Evolutionary conservation across 2,113 vertebrate species (phyloP), one percentile per base, ranked within the genome.

Genomic region (Mormyrus lacerda): DNA sequence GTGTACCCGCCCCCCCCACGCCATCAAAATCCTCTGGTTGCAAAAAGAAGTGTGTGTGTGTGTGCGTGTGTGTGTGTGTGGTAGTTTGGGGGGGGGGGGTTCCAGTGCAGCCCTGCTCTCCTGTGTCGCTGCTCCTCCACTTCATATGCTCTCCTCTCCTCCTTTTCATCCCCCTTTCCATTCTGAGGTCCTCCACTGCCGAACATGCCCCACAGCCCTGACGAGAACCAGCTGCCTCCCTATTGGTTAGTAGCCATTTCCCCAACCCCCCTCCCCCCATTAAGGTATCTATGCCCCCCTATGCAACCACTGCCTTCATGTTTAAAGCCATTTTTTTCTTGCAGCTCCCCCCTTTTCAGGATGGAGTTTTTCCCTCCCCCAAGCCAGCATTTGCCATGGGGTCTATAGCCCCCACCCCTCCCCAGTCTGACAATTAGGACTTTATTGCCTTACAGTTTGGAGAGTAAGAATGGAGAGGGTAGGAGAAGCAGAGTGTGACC

Each of bases 1-100:
- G 95, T 94, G 94, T 11, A 50, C 47, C 94, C 94, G 85, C 91
- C 94, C 94, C 89, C 6, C 76, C 87, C 87, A 89, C 58, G 90
- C 89, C 91, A 92, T 85, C 88, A 90, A 47, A 84, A 91, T 55
- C 88, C 88, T 86, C 90, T 85, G 31, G 24, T 88, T 55, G 93
- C 93, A 94, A 94, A 93, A 93, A 93, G 93, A n/a, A n/a, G n/a
- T n/a, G n/a, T n/a, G n/a, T n/a, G n/a, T n/a, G n/a, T n/a, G n/a
- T n/a, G n/a, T n/a, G n/a, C n/a, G n/a, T n/a, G n/a, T n/a, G n/a
- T n/a, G n/a, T 76, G 73, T 39, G 35, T 76, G 73, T 76, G 73
- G 69, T 35, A 2, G 3, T 1, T 61, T 3, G 15, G 58, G n/a
- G 69, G 50, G 39, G 76, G 44, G 88, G 45, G 88, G 55, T 1